These are phyloP conservation scores for Charina bottae DNA, from an alignment of 2,113 vertebrate species.

Conservation along the genomic window DNA sequence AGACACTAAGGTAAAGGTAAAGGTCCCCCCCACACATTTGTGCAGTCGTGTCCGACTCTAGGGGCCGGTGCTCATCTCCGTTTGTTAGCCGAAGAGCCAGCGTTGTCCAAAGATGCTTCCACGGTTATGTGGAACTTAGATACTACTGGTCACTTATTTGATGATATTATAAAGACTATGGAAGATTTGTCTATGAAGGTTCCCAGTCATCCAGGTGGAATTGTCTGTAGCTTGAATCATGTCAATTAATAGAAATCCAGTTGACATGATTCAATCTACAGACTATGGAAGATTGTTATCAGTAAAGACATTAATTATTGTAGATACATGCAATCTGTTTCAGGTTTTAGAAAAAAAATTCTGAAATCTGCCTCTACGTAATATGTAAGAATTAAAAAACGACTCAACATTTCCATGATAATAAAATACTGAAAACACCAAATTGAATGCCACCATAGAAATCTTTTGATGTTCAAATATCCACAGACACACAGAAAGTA, in stretches of 20 bases:
- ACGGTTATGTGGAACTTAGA: too few relatives aligned
- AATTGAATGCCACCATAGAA: neutral
- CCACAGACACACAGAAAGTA: neutral
- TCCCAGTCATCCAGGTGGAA: too few relatives aligned
- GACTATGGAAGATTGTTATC: neutral
- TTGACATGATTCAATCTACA: too few relatives aligned
- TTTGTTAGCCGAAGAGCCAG: too few relatives aligned
- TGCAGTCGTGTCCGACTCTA: too few relatives aligned
- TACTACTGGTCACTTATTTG: neutral
- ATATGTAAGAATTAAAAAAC: neutral
- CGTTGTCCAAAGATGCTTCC: too few relatives aligned
- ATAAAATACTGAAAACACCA: neutral
- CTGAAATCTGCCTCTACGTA: neutral
- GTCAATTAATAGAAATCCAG: too few relatives aligned
- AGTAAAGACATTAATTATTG: neutral
- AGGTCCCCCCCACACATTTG: too few relatives aligned
- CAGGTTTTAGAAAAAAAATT: neutral
- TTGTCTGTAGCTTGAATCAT: too few relatives aligned
- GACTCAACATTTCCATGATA: neutral
- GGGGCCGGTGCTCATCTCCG: too few relatives aligned
- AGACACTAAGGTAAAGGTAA: too few relatives aligned
- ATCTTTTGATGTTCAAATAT: neutral
- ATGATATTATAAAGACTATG: neutral
- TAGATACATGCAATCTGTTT: neutral
- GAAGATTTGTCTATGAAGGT: too few relatives aligned